Evolutionary conservation across 1,140 invertebrate genomes (phyloP), one percentile per base, ranked within the genome.

Genomic region (Anastrepha obliqua): DNA sequence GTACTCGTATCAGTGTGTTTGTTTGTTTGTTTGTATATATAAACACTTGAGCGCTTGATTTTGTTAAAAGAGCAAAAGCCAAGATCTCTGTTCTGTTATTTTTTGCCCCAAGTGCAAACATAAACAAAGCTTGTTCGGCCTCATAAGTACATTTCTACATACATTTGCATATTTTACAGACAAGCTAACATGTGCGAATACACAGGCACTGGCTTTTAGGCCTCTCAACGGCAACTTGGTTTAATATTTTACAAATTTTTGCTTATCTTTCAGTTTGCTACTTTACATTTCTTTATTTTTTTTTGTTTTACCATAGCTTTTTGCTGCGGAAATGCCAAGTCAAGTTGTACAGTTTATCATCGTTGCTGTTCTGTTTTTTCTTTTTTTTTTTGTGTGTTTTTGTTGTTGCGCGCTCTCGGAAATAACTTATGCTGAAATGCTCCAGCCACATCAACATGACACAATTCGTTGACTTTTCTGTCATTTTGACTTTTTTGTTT

Each of bases 201-300:
- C 44, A n/a, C 5, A 47, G 3, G 29, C 17, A 17, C n/a, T 0
- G 20, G 59, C 81, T 85, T 85, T 47, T 5, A 47, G 1, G 59
- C 51, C 85, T 59, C 85, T 86, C 42, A 60, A 15, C 5, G n/a
- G 9, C 47, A 20, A 55, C n/a, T 29, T 55, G 9, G 44, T 20
- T 81, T 81, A 6, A 44, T 67, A 7, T 67, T 55, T 65, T 70
- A 70, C 42, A 87, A 51, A 70, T 87, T n/a, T 81, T 87, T 87
- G 86, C 86, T 87, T 87, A 67, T 87, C 86, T 87, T 87, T 70
- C 58, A 62, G 44, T 55, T 70, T 39, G 64, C 39, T 58, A 20
- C 42, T 60, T 55, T 81, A 47, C n/a, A 58, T 81, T 81, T 81
- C 7, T 51, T 81, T 51, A 3, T 8, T 70, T 39, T 86, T 39